These are phyloP conservation scores for Paelopatides confundens DNA, from an alignment of 53 echinoderm and acorn worm genomes.

Conservation along the genomic window DNA sequence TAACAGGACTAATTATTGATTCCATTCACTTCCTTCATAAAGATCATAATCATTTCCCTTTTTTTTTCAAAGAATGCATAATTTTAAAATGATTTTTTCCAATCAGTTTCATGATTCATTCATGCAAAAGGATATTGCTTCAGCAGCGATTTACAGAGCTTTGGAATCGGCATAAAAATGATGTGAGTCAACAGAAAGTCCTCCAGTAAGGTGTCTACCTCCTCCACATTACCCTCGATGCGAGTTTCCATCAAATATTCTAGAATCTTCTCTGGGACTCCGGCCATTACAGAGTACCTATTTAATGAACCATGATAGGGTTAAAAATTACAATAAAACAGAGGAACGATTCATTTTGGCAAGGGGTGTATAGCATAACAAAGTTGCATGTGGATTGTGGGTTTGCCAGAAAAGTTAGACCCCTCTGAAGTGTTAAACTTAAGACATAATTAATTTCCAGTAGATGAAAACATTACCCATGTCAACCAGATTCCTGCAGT, in stretches of 20 bases:
- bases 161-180: constrained; percentile 95
- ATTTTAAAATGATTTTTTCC: too few species aligned
- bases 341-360: background rate
- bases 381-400: background rate
- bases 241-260: constrained; percentile 94
- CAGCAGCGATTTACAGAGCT: constrained; percentile 87
- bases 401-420: too few species aligned
- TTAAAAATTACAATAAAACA: background rate
- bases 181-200: constrained; percentile 95
- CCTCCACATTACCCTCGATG: constrained; percentile 88
- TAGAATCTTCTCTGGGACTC: constrained; percentile 96
- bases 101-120: background rate
- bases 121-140: constrained; percentile 91
- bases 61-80: too few species aligned
- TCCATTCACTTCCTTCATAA: too few species aligned
- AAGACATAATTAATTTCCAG: too few species aligned
- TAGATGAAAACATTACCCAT: too few species aligned
- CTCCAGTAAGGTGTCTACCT: constrained; percentile 93
- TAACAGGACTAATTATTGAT: too few species aligned
- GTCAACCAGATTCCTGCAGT: too few species aligned
- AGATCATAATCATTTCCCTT: too few species aligned
- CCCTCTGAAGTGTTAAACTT: too few species aligned
- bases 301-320: background rate
- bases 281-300: constrained; percentile 99
- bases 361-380: background rate